A percentile compares a stretch with the other conserved stretches of the same genome.
These are phyloP conservation scores for Eurystomus glaucurus DNA, from an alignment of 2,797 vertebrate genomes.

Conservation along the genomic window DNA sequence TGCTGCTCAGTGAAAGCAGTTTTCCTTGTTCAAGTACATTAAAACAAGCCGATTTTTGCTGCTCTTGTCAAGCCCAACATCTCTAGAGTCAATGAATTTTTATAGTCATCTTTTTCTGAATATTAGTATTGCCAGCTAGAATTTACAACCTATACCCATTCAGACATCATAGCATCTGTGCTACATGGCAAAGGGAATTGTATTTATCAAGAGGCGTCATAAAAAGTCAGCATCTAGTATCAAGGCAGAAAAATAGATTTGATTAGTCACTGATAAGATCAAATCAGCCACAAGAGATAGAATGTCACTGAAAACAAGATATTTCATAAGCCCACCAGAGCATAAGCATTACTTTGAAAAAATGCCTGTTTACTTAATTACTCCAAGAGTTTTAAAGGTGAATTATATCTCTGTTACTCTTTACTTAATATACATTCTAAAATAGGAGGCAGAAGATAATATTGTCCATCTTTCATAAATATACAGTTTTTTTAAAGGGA, in stretches of 20 bases:
- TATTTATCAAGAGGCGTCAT: neutral
- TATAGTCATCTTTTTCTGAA: neutral
- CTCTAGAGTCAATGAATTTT: neutral
- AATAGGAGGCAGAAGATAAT: neutral
- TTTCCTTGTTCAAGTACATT: neutral
- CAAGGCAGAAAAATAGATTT: neutral
- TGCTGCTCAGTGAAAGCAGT: neutral
- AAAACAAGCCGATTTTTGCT: neutral
- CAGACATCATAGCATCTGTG: neutral
- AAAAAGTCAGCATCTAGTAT: neutral
- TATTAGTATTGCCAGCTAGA: neutral
- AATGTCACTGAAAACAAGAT: neutral
- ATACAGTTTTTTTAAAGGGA: neutral
- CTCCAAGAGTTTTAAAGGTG: neutral
- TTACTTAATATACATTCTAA: neutral
- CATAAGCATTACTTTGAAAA: neutral
- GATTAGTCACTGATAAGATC: neutral
- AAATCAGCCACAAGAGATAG: neutral
- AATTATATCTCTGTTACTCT: neutral
- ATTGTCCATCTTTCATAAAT: neutral
- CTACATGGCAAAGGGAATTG: neutral
- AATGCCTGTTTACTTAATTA: neutral
- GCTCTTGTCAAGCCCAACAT: neutral
- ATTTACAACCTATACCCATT: neutral
- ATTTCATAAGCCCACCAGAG: neutral